Base-by-base conservation (phyloP, 2,888 invertebrate genomes). In the Rotaria sp. region DNA sequence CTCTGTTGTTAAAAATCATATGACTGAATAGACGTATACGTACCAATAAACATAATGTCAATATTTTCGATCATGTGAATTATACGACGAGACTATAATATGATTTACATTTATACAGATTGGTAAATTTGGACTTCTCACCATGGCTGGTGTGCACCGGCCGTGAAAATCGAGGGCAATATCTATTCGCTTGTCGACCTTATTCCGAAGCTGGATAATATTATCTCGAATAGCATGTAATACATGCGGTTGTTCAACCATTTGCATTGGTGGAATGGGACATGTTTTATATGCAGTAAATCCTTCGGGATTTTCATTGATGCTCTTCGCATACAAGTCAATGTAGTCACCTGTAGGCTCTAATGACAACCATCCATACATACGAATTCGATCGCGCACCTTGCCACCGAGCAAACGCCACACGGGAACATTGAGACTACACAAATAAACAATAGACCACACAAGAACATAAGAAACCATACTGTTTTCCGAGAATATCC, bases 261-360 rank as follows among this genome's bases (percentile, higher is more conserved):
- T 59, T 30, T 59, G 59, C 59, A 59, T 59, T 15, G 59, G 59
- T 15, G 59, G 59, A 59, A 59, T 59, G 2, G 59, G 59, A 59
- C 59, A 59, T 59, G 59, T 59, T 59, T 59, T 59, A 18, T 59
- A 59, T 15, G 59, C 59, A 59, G n/a, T 59, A 59, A 59, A 59
- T 59, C 75, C 75, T 75, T 75, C 75, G 7, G 24, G 38, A 75
- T 75, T 75, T 75, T 41, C 38, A 75, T 75, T 75, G 41, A 75
- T 75, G 26, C 75, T 75, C 11, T 75, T 75, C 7, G 75, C 75
- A 75, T 75, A 75, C 21, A 41, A 41, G 10, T 75, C 75, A 41
- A 75, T 41, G 24, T 41, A 75, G 10, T 75, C 75, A 41, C 75
- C 41, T 4, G 75, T 75, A 3, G 75, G 75, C 10, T 75, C 75